These are phyloP conservation scores for Astyanax mexicanus DNA, from an alignment of 2,797 vertebrate genomes.

Conservation along the genomic window DNA sequence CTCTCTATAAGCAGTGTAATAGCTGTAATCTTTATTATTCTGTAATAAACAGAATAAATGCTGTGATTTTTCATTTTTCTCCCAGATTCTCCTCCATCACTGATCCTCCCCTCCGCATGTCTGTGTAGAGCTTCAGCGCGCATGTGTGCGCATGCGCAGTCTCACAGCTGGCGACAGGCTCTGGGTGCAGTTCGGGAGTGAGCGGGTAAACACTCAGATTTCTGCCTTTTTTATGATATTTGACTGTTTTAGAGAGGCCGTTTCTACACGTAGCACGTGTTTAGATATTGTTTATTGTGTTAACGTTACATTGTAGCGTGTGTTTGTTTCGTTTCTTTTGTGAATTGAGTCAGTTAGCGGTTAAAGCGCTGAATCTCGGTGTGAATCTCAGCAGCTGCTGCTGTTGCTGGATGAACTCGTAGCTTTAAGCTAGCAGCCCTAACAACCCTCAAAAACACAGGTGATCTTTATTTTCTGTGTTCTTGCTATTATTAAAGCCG, in stretches of 20 bases:
- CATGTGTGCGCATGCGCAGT: constrained; percentile 7
- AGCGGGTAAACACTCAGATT: not conserved
- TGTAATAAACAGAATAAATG: too few species aligned
- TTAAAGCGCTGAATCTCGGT: too few species aligned
- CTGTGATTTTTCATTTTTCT: not conserved
- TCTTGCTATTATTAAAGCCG: not conserved
- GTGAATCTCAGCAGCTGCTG: not conserved
- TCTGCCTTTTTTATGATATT: not conserved
- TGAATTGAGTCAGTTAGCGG: not conserved
- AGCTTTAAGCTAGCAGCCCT: not conserved
- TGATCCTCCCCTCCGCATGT: not conserved
- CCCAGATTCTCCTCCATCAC: not conserved
- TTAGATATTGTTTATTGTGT: not conserved
- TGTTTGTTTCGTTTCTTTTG: not conserved
- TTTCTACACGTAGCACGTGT: too few species aligned
- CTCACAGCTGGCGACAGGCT: not conserved
- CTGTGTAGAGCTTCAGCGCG: not conserved
- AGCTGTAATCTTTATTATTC: too few species aligned
- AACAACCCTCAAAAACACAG: too few species aligned
- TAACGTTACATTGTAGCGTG: too few species aligned
- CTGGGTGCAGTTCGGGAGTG: not conserved
- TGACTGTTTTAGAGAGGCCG: not conserved
- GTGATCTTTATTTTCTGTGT: too few species aligned
- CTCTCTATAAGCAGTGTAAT: too few species aligned
- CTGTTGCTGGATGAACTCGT: not conserved